Evolutionary conservation across 2,113 vertebrate genomes (phyloP).

Genomic region (Cairina moschata): DNA sequence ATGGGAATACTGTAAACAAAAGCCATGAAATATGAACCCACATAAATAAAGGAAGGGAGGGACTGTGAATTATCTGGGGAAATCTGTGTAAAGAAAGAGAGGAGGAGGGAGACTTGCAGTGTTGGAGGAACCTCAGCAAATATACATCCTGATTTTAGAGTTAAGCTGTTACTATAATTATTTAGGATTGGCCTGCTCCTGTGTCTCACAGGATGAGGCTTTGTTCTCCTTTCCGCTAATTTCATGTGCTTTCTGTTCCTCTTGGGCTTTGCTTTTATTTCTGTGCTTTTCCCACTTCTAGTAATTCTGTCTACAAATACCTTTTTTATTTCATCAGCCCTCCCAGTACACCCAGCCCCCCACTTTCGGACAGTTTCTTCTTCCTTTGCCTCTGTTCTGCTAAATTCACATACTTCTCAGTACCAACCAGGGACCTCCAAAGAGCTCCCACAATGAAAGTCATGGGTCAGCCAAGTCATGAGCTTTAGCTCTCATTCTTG

Average conservation of each 20-base stretch:
- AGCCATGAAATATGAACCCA: conserved; percentile 52
- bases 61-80: conserved; percentile 43
- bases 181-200: conserved; percentile 5
- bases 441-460: not conserved
- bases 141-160: conserved; percentile 43
- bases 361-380: not conserved
- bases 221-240: conserved; percentile 41
- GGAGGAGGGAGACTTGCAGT: not conserved
- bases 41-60: conserved; percentile 40
- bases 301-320: conserved; percentile 3
- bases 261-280: conserved; percentile 47
- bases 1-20: conserved; percentile 32
- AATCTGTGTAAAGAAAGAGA: conserved; percentile 47
- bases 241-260: conserved; percentile 47
- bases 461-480: accelerated
- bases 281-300: conserved; percentile 17
- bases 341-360: not conserved
- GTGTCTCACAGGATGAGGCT: conserved; percentile 34
- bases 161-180: conserved; percentile 42
- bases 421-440: not conserved
- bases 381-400: not conserved
- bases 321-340: not conserved
- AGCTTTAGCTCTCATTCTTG: not conserved
- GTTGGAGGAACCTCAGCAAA: not conserved
- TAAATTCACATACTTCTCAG: not conserved